A percentile compares a stretch with the other conserved stretches of the same genome.
Conservation (phyloP, 1,140 invertebrate species). For the Platorchestia sp. region DNA sequence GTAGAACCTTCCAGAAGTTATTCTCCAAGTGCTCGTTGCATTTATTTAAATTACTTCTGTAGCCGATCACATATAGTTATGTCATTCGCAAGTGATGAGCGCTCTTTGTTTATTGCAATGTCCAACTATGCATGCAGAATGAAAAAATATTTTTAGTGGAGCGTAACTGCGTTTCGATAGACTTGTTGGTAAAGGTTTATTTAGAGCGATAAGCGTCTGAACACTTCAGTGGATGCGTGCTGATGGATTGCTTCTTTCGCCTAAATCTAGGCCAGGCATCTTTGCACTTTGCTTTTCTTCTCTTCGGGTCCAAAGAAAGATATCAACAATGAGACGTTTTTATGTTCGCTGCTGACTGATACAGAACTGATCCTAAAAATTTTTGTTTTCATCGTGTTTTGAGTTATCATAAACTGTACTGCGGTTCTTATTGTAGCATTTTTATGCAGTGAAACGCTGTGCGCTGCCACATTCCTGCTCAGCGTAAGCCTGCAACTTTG, state of each 20-base stretch:
- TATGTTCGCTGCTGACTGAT: not conserved
- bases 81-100: not conserved
- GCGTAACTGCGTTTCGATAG: not conserved
- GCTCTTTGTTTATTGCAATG: too few relatives aligned
- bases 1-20: not conserved
- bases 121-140: not conserved
- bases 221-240: not conserved
- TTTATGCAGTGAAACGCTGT: not conserved
- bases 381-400: not conserved
- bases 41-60: not conserved
- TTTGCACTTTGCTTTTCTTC: not conserved
- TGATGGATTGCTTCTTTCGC: conserved; percentile 7
- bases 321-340: not conserved
- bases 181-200: conserved; percentile 26
- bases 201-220: conserved; percentile 22
- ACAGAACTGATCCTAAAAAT: not conserved
- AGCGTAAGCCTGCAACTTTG: too few relatives aligned
- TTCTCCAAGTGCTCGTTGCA: too few relatives aligned
- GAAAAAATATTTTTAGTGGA: not conserved
- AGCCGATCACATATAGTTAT: not conserved
- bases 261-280: not conserved
- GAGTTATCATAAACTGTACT: not conserved
- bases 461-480: too few relatives aligned
- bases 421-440: not conserved
- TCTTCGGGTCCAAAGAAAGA: not conserved